Base-by-base conservation (phyloP, 2,888 invertebrate species). In the Chloroclystis v-ata region DNA sequence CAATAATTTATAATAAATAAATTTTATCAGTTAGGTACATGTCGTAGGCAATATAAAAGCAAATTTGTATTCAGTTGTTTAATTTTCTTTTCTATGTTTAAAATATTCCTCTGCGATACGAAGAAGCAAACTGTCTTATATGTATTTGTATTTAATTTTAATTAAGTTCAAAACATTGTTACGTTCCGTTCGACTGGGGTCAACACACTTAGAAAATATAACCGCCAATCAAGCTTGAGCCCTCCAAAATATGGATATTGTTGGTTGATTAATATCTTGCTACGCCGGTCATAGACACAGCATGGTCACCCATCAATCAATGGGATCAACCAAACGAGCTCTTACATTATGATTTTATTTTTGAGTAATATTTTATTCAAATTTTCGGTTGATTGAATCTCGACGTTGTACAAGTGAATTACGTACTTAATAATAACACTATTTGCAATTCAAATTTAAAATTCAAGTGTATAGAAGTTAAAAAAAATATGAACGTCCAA, bases 281-380 rank as follows among this genome's bases (percentile, higher is more conserved):
- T 69, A 67, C 24, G 49, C 32, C 69, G 72, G 82, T 47, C 66
- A 60, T 65, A 61, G 63, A 61, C 76, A 66, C 79, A 71, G 76
- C 82, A 76, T 81, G 83, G 82, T 81, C 82, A 85, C 85, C 85
- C 82, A 87, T 87, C 86, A 86, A 87, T 87, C 87, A 87, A 85
- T 84, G 78, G 82, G 75, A 84, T 85, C 86, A 82, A 83, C 81
- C 78, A 81, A 81, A 81, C 78, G 72, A 79, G 75, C 79, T 69
- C 71, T 70, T 68, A 78, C 73, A 80, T 81, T 83, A 84, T 84
- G 80, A 81, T 81, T 85, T 82, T 82, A 78, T 75, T 72, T 82
- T 83, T 69, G 75, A 75, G 75, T 82, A 80, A 84, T 86, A 83
- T 84, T 85, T 84, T 85, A 86, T 86, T 85, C 73, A 85, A 84